Base-by-base conservation (phyloP, 2,113 vertebrate species). In the Ochotona princeps region DNA sequence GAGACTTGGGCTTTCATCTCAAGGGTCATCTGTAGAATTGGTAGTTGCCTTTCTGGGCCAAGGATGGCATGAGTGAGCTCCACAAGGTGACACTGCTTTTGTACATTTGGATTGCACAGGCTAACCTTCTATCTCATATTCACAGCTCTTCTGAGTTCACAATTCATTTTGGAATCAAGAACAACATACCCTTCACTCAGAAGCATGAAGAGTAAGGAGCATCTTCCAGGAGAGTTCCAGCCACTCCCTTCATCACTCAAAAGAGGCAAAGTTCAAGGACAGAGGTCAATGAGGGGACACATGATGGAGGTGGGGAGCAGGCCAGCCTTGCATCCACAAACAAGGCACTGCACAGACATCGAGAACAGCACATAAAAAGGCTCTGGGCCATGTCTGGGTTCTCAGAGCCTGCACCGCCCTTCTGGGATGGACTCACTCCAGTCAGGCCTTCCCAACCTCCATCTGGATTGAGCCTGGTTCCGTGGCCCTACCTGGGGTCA, bases 401-500 rank as follows among this genome's bases (percentile, higher is more conserved):
- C 60, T 54, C 26, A 57, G 0, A 14, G 51, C n/a, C 78, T 72
- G 5, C 30, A 20, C n/a, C 61, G 72, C 28, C 70, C 32, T 92
- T 51, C 28, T 1, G 17, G 73, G 14, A 66, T 74, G 2, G 4
- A 83, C 81, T 74, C 47, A 51, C 26, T 66, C 5, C 44, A 57
- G 47, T 23, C 47, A 85, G 81, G 38, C 81, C 72, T 51, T 49
- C 82, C 35, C 38, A 57, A 11, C 2, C 74, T 28, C 7, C 0
- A 14, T 78, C 72, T 95, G 74, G 83, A 92, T 17, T 65, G 66
- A 60, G n/a, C 38, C 74, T 70, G 32, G 87, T 54, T 60, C 73
- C 78, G 21, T 51, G 93, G 76, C 74, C 93, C 91, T 94, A 83
- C 92, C 84, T 51, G 84, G 87, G 89, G 84, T 94, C 95, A 96